Conservation (phyloP, 2,888 invertebrate genomes). For the Drosophila birchii region DNA sequence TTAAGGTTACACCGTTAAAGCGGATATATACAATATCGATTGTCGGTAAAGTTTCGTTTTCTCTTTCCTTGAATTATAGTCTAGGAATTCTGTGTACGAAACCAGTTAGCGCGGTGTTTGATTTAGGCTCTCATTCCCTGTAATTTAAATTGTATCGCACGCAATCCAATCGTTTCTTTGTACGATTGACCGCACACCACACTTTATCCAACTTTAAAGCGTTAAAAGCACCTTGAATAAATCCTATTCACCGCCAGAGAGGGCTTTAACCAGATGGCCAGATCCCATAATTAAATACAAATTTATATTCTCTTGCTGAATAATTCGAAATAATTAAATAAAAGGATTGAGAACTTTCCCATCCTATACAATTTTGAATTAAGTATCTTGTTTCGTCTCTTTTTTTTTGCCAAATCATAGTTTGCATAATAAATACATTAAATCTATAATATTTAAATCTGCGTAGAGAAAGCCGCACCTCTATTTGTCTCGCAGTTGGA, state of each 20-base stretch:
- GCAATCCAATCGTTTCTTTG: slow-evolving; percentile 6
- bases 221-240: background rate
- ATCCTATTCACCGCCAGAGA: background rate
- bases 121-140: background rate
- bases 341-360: too few species aligned
- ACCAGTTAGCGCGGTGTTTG: background rate
- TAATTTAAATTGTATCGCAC: slow-evolving; percentile 2
- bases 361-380: background rate
- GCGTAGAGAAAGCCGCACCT: background rate
- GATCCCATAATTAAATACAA: background rate
- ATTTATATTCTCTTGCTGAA: too few species aligned
- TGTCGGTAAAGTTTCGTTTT: background rate
- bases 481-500: background rate
- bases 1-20: background rate
- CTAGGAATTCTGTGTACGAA: background rate
- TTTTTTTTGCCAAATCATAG: background rate
- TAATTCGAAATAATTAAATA: background rate
- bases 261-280: background rate
- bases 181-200: background rate
- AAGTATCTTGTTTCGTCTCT: background rate
- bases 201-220: background rate
- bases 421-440: background rate
- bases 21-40: slow-evolving; percentile 7
- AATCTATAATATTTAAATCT: background rate
- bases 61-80: background rate